A percentile compares a stretch with the other conserved stretches of the same genome.
phyloP scores from a whole-genome alignment of 2,888 invertebrate genomes.

The Anthophora plumipes region DNA sequence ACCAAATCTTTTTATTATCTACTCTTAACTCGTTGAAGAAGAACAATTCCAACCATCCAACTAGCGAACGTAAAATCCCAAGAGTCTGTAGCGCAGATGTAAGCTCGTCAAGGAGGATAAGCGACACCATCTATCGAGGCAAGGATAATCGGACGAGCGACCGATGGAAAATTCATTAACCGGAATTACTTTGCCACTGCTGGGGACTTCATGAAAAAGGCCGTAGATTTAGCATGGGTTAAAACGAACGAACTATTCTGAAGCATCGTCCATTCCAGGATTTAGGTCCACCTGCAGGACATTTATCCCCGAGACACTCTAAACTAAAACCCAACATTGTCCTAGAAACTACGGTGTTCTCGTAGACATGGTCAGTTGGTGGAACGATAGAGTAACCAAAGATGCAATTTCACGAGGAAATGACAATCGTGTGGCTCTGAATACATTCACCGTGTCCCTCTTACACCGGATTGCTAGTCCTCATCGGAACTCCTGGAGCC shows the following conservation, averaged over 20 bases:
- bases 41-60: not conserved
- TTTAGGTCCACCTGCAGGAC: slow-evolving; percentile 47
- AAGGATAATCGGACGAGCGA: not conserved
- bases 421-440: slow-evolving; percentile 56
- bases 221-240: slow-evolving; percentile 33
- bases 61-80: not conserved
- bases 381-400: slow-evolving; percentile 51
- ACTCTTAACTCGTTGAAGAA: too few species aligned
- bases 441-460: not conserved
- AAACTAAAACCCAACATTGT: slow-evolving; percentile 57
- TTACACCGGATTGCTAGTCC: not conserved
- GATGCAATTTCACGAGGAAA: slow-evolving; percentile 66
- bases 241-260: slow-evolving; percentile 30
- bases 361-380: slow-evolving; percentile 21
- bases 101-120: too few species aligned
- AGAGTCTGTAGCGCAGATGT: not conserved
- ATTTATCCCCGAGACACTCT: slow-evolving; percentile 53
- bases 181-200: not conserved
- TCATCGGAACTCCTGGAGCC: slow-evolving; percentile 7
- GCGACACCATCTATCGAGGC: too few species aligned
- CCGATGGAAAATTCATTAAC: slow-evolving; percentile 46
- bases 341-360: slow-evolving; percentile 38
- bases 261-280: slow-evolving; percentile 46
- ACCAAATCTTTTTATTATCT: too few species aligned
- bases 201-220: slow-evolving; percentile 26